A percentile compares a stretch with the other conserved stretches of the same genome.
These are phyloP conservation scores for Yponomeuta malinellus DNA, from an alignment of 2,888 invertebrate genomes.

Conservation along the genomic window DNA sequence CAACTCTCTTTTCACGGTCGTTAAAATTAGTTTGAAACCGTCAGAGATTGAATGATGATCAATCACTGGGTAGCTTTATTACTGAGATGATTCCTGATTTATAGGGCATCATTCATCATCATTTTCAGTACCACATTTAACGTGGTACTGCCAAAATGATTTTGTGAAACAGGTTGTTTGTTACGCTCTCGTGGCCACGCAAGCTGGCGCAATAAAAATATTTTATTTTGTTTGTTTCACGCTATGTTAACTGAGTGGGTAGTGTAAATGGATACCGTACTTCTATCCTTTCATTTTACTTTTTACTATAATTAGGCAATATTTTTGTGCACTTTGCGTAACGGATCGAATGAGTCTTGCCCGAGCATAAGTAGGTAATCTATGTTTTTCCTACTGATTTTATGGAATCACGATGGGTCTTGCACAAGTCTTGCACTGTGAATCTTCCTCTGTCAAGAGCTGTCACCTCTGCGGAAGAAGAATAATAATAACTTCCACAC, in stretches of 20 bases:
- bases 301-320: not conserved
- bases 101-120: no score
- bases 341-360: no score
- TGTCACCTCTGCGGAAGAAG: not conserved
- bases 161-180: slow-evolving; percentile 31
- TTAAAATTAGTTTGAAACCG: no score
- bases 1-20: no score
- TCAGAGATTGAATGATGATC: no score
- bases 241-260: slow-evolving; percentile 33
- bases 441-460: not conserved
- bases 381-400: no score
- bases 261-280: slow-evolving; percentile 12
- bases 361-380: no score
- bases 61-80: no score
- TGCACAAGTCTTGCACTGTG: no score
- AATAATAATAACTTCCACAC: no score
- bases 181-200: slow-evolving; percentile 59
- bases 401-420: no score
- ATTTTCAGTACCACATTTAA: not conserved
- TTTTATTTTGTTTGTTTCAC: slow-evolving; percentile 55
- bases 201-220: slow-evolving; percentile 37
- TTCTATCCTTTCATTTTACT: slow-evolving; percentile 2
- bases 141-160: not conserved
- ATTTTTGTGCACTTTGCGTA: not conserved
- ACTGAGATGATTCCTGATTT: no score